Percentiles rank a stretch among this genome's conserved stretches.
Conservation (phyloP, 2,888 invertebrate genomes). For the Drosophila pegasa region DNA sequence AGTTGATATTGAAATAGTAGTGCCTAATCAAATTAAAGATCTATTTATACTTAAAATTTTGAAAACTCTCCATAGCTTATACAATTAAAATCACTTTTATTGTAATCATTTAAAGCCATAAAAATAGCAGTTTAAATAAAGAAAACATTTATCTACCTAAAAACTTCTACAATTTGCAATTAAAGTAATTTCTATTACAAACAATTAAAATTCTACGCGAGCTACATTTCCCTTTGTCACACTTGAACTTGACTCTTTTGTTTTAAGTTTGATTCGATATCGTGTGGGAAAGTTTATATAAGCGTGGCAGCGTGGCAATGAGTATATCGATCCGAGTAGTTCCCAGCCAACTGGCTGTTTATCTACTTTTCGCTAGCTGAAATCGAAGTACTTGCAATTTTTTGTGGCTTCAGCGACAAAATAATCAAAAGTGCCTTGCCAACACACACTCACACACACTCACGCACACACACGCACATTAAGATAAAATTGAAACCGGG, state of each 20-base stretch:
- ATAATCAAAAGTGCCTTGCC: conserved; percentile 57
- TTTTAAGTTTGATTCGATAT: conserved; percentile 2
- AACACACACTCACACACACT: conserved; percentile 1
- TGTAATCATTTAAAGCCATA: background rate
- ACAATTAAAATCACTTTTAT: background rate
- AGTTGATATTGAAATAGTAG: background rate
- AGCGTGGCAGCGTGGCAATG: conserved; percentile 12
- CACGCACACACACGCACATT: background rate
- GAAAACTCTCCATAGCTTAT: background rate
- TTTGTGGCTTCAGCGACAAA: conserved; percentile 39
- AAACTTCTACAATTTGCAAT: no score
- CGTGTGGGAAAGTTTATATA: conserved; percentile 1
- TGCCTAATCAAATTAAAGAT: background rate
- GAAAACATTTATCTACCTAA: no score
- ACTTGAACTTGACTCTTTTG: conserved; percentile 5
- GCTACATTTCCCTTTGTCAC: background rate
- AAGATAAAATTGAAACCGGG: conserved; percentile 30
- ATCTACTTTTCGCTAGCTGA: conserved; percentile 44
- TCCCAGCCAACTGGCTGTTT: conserved; percentile 7
- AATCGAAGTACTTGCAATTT: conserved; percentile 44
- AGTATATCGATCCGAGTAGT: conserved; percentile 30
- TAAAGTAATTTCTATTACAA: background rate
- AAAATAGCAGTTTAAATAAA: no score
- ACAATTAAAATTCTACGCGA: background rate
- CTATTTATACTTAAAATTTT: background rate